These are phyloP conservation scores for Cheilosia scutellata DNA, from an alignment of 2,888 invertebrate genomes.

Conservation along the genomic window DNA sequence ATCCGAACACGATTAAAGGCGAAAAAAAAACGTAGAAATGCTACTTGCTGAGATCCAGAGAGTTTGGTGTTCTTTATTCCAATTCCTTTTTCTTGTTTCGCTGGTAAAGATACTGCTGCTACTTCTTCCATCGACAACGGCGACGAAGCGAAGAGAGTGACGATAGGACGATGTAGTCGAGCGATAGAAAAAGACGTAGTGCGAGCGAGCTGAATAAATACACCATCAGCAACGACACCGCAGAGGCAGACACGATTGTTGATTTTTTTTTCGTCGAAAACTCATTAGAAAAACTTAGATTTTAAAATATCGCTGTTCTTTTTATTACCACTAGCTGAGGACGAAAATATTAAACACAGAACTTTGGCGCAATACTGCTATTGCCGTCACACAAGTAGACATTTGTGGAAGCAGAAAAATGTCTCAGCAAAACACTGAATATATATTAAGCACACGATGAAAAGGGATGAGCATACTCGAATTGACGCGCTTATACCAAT, in stretches of 20 bases:
- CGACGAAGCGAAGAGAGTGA: constrained; percentile 69
- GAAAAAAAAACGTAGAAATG: constrained; percentile 47
- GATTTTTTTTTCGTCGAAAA: constrained; percentile 42
- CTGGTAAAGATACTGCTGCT: constrained; percentile 52
- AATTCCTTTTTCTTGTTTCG: constrained; percentile 64
- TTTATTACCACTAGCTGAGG: constrained; percentile 17
- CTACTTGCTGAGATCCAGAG: constrained; percentile 59
- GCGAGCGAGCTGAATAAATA: constrained; percentile 39
- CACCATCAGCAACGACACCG: constrained; percentile 31
- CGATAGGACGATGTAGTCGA: constrained; percentile 47
- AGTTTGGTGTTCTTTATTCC: constrained; percentile 65
- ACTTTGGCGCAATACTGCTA: constrained; percentile 24
- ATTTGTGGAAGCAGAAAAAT: constrained; percentile 25
- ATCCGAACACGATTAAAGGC: constrained; percentile 25
- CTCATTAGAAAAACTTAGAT: constrained; percentile 43
- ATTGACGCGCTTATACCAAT: constrained; percentile 62
- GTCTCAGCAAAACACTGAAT: constrained; percentile 22
- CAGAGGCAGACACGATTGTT: constrained; percentile 35
- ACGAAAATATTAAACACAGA: constrained; percentile 17
- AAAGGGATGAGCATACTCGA: constrained; percentile 33
- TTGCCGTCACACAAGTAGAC: constrained; percentile 26
- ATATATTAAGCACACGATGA: constrained; percentile 17
- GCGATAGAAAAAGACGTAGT: constrained; percentile 50
- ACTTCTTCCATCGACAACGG: constrained; percentile 71
- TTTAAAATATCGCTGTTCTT: constrained; percentile 44